Conservation (phyloP, 2,888 invertebrate genomes). For the Machimus rusticus region DNA sequence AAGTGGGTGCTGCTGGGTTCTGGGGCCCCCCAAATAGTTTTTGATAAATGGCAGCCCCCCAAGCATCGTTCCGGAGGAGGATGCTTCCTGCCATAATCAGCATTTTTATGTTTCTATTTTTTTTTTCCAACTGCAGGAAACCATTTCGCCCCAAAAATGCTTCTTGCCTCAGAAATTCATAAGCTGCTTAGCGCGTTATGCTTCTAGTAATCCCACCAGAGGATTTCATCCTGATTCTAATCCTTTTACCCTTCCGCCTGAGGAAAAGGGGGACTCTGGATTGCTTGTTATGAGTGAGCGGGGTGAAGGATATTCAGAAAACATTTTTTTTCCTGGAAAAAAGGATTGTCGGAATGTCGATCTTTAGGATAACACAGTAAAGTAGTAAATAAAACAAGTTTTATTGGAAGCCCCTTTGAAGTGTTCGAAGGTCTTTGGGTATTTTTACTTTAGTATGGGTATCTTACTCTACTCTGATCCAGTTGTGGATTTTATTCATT, state of each 20-base stretch:
- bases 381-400: neutral
- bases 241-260: neutral
- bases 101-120: neutral
- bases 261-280: neutral
- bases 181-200: neutral
- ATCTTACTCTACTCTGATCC: neutral
- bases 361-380: neutral
- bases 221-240: neutral
- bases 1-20: neutral
- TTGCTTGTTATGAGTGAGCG: neutral
- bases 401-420: too few relatives aligned
- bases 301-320: neutral
- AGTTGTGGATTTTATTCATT: neutral
- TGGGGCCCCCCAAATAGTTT: neutral
- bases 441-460: neutral
- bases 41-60: neutral
- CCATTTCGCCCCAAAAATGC: neutral
- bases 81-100: neutral
- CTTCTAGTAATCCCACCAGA: neutral
- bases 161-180: neutral
- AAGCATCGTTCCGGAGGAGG: neutral
- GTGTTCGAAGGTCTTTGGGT: neutral
- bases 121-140: neutral
- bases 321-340: neutral
- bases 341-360: neutral